Conservation (phyloP, 1,140 invertebrate species). For the Leptinotarsa undecemlineata region DNA sequence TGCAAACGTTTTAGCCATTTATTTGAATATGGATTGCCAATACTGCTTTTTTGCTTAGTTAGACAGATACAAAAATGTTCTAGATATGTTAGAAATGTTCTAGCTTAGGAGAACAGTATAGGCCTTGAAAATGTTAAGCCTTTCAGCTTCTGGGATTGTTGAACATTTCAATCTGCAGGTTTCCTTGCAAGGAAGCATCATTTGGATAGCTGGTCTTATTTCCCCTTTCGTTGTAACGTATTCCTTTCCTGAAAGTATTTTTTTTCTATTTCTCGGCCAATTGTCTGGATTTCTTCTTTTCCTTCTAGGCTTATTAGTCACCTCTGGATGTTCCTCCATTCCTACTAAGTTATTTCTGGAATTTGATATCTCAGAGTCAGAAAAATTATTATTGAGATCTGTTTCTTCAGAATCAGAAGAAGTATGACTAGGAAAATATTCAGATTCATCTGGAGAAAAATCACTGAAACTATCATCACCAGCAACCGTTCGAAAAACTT, state of each 20-base stretch:
- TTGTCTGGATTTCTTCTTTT: slow-evolving; percentile 10
- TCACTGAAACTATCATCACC: slow-evolving; percentile 10
- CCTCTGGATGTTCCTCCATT: slow-evolving; percentile 18
- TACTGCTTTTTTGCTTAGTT: no score
- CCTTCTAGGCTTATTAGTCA: slow-evolving; percentile 16
- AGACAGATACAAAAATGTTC: no score
- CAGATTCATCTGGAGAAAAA: slow-evolving; percentile 26
- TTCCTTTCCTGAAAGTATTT: slow-evolving; percentile 17
- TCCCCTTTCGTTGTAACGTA: slow-evolving; percentile 21
- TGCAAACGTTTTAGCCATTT: no score
- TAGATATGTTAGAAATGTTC: no score
- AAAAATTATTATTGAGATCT: background rate
- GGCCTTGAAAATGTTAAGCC: background rate
- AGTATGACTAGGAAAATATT: slow-evolving; percentile 23
- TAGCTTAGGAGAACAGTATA: no score
- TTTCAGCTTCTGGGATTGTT: slow-evolving; percentile 10
- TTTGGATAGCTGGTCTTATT: slow-evolving; percentile 10
- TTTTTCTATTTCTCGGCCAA: slow-evolving; percentile 23
- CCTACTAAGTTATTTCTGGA: slow-evolving; percentile 6
- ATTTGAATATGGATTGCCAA: no score
- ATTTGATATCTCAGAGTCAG: background rate
- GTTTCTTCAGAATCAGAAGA: slow-evolving; percentile 11
- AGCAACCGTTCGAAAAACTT: background rate
- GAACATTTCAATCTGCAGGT: slow-evolving; percentile 13
- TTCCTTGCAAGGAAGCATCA: slow-evolving; percentile 14